phyloP scores from a whole-genome alignment of 2,888 invertebrate genomes.

The Chrysolina americana region DNA sequence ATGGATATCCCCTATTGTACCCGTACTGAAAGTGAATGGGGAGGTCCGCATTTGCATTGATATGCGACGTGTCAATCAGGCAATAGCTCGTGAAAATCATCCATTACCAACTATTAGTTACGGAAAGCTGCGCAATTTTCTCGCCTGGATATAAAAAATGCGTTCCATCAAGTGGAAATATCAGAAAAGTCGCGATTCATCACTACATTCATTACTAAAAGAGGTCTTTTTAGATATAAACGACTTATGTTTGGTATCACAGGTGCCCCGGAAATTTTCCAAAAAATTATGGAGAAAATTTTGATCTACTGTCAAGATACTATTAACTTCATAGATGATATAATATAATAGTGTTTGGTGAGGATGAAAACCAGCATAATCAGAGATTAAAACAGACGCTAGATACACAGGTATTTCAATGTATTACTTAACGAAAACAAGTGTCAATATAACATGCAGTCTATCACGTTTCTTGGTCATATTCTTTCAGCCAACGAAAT shows the following conservation, averaged over 20 bases:
- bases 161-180: constrained; percentile 41
- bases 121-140: neutral
- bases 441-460: neutral
- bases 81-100: constrained; percentile 53
- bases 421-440: neutral
- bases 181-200: constrained; percentile 36
- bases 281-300: constrained; percentile 44
- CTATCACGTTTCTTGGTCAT: neutral
- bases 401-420: neutral
- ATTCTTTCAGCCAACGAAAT: neutral
- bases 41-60: constrained; percentile 57
- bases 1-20: constrained; percentile 58
- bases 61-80: constrained; percentile 51
- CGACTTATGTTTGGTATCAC: constrained; percentile 37
- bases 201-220: constrained; percentile 41
- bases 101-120: constrained; percentile 51
- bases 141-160: neutral
- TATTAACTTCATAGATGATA: too few species aligned
- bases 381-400: neutral
- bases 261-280: constrained; percentile 42
- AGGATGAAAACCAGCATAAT: neutral
- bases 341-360: neutral
- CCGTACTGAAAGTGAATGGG: constrained; percentile 54
- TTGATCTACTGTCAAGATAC: neutral
- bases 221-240: constrained; percentile 37